Evolutionary conservation across 2,888 invertebrate species (phyloP).

Genomic region (Rhimphoctona megacephalus): DNA sequence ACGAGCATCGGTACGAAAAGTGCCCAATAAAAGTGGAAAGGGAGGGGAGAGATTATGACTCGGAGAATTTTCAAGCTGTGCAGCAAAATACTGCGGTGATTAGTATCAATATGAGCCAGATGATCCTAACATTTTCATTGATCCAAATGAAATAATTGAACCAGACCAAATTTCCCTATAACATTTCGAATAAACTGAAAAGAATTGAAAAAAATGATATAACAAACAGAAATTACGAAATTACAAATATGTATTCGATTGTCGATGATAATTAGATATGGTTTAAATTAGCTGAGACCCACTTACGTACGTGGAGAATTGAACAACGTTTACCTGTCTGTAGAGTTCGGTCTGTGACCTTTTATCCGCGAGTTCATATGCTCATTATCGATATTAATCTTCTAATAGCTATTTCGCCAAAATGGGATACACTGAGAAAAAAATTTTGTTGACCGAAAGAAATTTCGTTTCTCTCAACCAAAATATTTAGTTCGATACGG

Average conservation of each 20-base stretch:
- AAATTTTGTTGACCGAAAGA: too few species aligned
- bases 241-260: too few species aligned
- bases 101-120: background rate
- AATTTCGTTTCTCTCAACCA: too few species aligned
- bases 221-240: background rate
- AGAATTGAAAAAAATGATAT: too few species aligned
- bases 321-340: background rate
- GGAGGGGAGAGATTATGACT: background rate
- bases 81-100: background rate
- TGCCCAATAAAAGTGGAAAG: background rate
- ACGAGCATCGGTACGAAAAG: conserved; percentile 6
- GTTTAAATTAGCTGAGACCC: background rate
- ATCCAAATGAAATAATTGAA: background rate
- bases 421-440: too few species aligned
- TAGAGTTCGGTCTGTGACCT: conserved; percentile 31
- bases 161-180: too few species aligned
- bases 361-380: conserved; percentile 17
- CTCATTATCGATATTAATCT: background rate
- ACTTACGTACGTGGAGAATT: background rate
- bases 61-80: background rate
- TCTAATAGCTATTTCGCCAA: background rate
- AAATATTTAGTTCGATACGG: too few species aligned
- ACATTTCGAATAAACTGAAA: too few species aligned
- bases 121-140: background rate
- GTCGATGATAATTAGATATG: background rate